phyloP scores from a whole-genome alignment of 2,797 vertebrate genomes.

The Pelodytes ibericus region DNA sequence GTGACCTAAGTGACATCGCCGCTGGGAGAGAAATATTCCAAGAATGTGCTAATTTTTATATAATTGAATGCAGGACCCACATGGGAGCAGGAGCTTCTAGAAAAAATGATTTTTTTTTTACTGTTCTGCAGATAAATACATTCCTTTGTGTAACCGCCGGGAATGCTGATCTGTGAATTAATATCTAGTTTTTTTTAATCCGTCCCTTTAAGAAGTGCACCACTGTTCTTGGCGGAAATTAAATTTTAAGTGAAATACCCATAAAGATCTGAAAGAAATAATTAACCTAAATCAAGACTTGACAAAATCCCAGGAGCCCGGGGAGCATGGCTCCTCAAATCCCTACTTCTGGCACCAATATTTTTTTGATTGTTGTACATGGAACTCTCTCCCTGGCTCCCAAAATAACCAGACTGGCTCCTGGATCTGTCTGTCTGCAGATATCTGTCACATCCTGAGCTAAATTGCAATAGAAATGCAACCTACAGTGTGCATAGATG shows the following conservation, averaged over 20 bases:
- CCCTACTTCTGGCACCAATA: no score
- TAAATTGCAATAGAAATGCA: no score
- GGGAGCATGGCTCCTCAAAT: no score
- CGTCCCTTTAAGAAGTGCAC: slow-evolving; percentile 12
- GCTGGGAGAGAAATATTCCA: slow-evolving; percentile 12
- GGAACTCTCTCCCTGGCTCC: no score
- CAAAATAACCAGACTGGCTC: no score
- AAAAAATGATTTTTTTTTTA: slow-evolving; percentile 9
- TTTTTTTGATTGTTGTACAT: no score
- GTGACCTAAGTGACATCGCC: slow-evolving; percentile 26
- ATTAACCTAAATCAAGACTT: slow-evolving; percentile 2
- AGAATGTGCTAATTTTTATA: slow-evolving; percentile 32
- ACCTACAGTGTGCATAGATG: no score
- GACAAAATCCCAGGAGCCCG: no score
- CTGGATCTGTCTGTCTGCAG: no score
- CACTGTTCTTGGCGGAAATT: slow-evolving; percentile 39
- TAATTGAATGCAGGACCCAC: slow-evolving; percentile 18
- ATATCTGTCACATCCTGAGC: no score
- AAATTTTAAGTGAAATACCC: slow-evolving; percentile 25
- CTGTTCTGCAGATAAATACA: slow-evolving; percentile 6
- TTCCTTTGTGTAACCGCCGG: slow-evolving; percentile 17
- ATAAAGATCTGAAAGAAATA: background rate
- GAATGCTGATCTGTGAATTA: slow-evolving; percentile 38
- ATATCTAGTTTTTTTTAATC: slow-evolving; percentile 47
- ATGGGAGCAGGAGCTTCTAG: slow-evolving; percentile 24